These are phyloP conservation scores for Telenomus remus DNA, from an alignment of 1,140 invertebrate genomes.

Conservation along the genomic window DNA sequence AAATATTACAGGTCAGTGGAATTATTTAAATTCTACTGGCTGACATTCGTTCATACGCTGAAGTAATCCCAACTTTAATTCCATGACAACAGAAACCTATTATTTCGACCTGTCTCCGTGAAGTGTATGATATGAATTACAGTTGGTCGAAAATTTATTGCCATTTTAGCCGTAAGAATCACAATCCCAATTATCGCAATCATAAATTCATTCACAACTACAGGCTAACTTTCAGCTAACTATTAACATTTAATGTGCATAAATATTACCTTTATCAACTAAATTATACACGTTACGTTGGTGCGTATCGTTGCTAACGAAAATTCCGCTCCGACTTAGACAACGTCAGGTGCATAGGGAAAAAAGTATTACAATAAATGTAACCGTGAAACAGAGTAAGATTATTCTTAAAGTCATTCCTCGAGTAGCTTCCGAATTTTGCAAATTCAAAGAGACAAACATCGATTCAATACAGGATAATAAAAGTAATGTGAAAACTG, in stretches of 20 bases:
- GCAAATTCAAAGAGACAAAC: too few species aligned
- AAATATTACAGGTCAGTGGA: too few species aligned
- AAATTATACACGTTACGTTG: constrained; percentile 15
- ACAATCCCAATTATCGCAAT: constrained; percentile 35
- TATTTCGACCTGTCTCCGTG: constrained; percentile 41
- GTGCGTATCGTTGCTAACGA: constrained; percentile 3
- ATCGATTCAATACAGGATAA: too few species aligned
- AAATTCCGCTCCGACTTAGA: constrained; percentile 21
- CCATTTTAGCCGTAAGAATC: constrained; percentile 26
- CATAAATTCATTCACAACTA: constrained; percentile 35
- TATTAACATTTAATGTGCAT: constrained; percentile 28
- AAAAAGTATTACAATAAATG: not conserved
- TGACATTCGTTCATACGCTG: constrained; percentile 36
- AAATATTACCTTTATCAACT: constrained; percentile 33
- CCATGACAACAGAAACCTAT: constrained; percentile 40
- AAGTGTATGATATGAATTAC: constrained; percentile 39
- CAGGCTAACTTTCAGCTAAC: constrained; percentile 18
- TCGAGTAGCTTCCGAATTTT: not conserved
- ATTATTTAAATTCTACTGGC: constrained; percentile 37
- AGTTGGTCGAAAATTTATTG: constrained; percentile 22
- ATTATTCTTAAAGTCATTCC: too few species aligned
- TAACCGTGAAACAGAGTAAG: not conserved
- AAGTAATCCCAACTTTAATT: constrained; percentile 48
- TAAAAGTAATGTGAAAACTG: too few species aligned
- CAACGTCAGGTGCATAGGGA: constrained; percentile 1